These are phyloP conservation scores for Gasteruption jaculator DNA, from an alignment of 2,888 invertebrate species.

Conservation along the genomic window DNA sequence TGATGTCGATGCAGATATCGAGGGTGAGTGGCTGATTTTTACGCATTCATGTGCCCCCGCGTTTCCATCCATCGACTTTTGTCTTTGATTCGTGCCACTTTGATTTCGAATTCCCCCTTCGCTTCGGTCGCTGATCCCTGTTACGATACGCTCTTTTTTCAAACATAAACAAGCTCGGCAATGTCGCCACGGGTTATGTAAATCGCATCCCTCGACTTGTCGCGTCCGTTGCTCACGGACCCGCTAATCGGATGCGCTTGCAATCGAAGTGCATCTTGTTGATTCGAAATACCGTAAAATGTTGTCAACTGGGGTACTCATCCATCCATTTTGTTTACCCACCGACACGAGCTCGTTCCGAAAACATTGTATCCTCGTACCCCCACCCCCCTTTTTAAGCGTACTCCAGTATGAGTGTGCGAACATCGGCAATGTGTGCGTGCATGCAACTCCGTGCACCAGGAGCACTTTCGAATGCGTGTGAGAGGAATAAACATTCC, in stretches of 20 bases:
- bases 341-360: constrained; percentile 26
- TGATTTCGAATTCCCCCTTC: too few relatives aligned
- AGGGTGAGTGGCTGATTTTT: not conserved
- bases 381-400: too few relatives aligned
- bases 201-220: constrained; percentile 18
- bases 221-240: not conserved
- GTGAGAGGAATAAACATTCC: too few relatives aligned
- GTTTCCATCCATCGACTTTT: constrained; percentile 17
- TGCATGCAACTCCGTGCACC: too few relatives aligned
- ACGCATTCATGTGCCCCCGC: not conserved
- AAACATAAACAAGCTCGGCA: too few relatives aligned
- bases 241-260: constrained; percentile 11
- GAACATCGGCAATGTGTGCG: too few relatives aligned
- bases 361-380: constrained; percentile 33
- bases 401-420: too few relatives aligned
- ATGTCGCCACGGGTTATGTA: too few relatives aligned
- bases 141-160: too few relatives aligned
- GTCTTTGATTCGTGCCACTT: too few relatives aligned
- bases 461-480: too few relatives aligned
- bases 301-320: not conserved
- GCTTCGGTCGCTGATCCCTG: too few relatives aligned
- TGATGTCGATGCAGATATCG: constrained; percentile 23
- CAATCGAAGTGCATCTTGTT: constrained; percentile 1
- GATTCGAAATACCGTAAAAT: constrained; percentile 6
- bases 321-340: constrained; percentile 43